Evolutionary conservation across 1,140 invertebrate species (phyloP).

Genomic region (Drosophila elegans): DNA sequence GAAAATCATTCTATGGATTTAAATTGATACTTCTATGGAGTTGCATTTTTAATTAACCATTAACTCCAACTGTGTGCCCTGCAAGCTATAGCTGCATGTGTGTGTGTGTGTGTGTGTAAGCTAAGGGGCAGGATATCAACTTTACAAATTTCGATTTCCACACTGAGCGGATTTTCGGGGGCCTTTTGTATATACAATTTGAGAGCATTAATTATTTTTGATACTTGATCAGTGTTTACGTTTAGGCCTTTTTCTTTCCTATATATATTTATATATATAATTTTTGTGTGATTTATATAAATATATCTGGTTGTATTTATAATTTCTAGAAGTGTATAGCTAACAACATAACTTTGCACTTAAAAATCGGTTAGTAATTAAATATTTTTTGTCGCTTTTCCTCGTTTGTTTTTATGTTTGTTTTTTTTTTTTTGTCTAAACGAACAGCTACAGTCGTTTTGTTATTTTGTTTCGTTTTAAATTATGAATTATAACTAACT

Average conservation of each 20-base stretch:
- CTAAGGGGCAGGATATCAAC: constrained; percentile 29
- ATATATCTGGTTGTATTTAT: constrained; percentile 30
- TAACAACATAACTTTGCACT: constrained; percentile 80
- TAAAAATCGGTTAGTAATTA: constrained; percentile 70
- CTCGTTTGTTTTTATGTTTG: constrained; percentile 13
- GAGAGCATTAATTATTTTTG: constrained; percentile 37
- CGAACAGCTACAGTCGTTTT: constrained; percentile 50
- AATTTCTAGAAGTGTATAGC: constrained; percentile 50
- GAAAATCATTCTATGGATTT: neutral
- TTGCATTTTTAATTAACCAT: constrained; percentile 15
- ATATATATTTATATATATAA: constrained; percentile 4
- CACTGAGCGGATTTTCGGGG: constrained; percentile 24
- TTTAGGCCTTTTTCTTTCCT: constrained; percentile 12
- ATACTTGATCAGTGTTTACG: constrained; percentile 14
- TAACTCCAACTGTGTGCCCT: constrained; percentile 17
- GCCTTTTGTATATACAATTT: constrained; percentile 60
- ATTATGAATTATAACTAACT: constrained; percentile 34
- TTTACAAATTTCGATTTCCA: constrained; percentile 44
- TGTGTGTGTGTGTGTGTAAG: constrained; percentile 28
- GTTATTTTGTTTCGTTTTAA: constrained; percentile 27
- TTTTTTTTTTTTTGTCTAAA: constrained; percentile 49
- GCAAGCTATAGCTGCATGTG: constrained; percentile 15
- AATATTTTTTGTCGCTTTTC: constrained; percentile 51
- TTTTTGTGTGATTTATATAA: constrained; percentile 13
- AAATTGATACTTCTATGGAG: constrained; percentile 16